These are phyloP conservation scores for Suillia variegata DNA, from an alignment of 2,888 invertebrate species.

Conservation along the genomic window DNA sequence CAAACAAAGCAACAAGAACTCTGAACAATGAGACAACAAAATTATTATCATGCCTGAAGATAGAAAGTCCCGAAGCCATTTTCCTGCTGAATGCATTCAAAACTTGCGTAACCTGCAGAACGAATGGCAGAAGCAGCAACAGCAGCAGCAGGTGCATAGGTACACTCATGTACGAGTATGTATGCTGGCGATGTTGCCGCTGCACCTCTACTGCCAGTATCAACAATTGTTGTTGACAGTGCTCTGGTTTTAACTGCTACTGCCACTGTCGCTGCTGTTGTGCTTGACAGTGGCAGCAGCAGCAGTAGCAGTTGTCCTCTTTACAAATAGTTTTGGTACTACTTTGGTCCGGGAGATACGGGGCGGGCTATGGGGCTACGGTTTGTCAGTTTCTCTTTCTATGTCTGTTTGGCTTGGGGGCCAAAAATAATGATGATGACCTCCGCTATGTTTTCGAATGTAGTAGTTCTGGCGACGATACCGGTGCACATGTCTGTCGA, in stretches of 20 bases:
- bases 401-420: background rate
- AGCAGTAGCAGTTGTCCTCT: background rate
- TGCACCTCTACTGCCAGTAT: background rate
- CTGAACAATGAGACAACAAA: background rate
- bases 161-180: background rate
- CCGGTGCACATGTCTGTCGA: background rate
- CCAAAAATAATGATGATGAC: slow-evolving; percentile 14
- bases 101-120: slow-evolving; percentile 2
- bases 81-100: background rate
- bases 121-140: no score
- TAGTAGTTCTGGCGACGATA: no score
- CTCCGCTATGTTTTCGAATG: background rate
- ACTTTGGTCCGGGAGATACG: background rate
- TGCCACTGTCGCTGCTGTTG: background rate
- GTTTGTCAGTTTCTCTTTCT: no score
- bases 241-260: background rate
- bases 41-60: slow-evolving; percentile 3
- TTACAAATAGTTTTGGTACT: slow-evolving; percentile 10
- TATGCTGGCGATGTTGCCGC: background rate
- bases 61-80: slow-evolving; percentile 1
- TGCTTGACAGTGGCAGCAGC: background rate
- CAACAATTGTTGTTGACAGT: slow-evolving; percentile 13
- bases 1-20: background rate
- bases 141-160: background rate
- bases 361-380: no score